Evolutionary conservation across 2,888 invertebrate genomes (phyloP), one percentile per base, ranked within the genome.

Genomic region (Eristalis arbustorum): DNA sequence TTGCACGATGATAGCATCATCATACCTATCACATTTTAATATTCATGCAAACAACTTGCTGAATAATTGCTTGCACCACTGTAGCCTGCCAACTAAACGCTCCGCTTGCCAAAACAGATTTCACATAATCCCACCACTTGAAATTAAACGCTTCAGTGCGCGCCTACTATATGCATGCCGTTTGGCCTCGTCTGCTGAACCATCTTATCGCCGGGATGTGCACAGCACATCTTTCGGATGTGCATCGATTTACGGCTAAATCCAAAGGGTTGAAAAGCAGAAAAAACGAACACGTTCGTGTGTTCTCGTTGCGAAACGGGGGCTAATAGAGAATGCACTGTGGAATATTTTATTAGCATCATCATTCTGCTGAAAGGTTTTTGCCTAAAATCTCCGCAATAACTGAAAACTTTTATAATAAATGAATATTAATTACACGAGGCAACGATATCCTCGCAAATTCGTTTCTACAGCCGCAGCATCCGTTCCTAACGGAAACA

Each of bases 131-230:
- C 66, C 56, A 49, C 63, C 40, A 42, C 31, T 64, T 11, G n/a
- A 49, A 34, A 74, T 84, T 78, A 74, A 69, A 78, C 61, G 59
- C 68, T 69, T 74, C 62, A 79, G 74, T 74, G 74, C 57, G 69
- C 64, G 61, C 68, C 73, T 77, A 73, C 42, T 77, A 5, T 25
- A 66, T 71, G 57, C 37, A 13, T 6, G n/a, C 25, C 31, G 62
- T 56, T 28, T 59, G 62, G 61, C 63, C 63, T 71, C 34, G 49
- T 34, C 68, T 61, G 59, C 63, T 68, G 23, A 63, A 40, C 37
- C 64, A 34, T 71, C 42, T 68, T 76, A 68, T 76, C 67, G 76
- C 23, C 31, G 34, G 49, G 28, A 34, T 37, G 25, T 56, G 23
- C 59, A 57, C 25, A 66, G 22, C 64, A 57, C 63, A 71, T 71